Percentiles rank a stretch among this genome's conserved stretches.
Conservation (phyloP, 2,113 vertebrate species). For the Clupea harengus region DNA sequence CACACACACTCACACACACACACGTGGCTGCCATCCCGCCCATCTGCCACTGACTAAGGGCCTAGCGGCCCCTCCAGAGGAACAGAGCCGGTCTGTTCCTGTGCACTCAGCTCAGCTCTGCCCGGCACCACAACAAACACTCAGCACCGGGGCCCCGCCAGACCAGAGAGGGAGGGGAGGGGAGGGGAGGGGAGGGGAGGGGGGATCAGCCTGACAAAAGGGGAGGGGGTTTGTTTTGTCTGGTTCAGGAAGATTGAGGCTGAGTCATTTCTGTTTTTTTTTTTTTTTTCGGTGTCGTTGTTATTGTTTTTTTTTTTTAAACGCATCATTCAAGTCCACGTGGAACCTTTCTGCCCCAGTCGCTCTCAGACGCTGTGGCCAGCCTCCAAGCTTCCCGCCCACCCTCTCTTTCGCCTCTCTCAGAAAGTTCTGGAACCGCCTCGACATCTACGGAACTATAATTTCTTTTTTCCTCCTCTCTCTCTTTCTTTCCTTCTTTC, state of each 20-base stretch:
- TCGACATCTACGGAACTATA: background rate
- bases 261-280: background rate
- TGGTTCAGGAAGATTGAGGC: background rate
- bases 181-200: background rate
- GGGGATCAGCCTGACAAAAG: background rate
- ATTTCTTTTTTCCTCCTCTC: background rate
- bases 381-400: background rate
- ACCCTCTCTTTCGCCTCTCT: background rate
- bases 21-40: slow-evolving; percentile 8
- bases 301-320: background rate
- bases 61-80: background rate
- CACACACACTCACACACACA: background rate
- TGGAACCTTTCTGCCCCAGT: background rate
- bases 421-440: background rate
- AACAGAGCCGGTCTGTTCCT: slow-evolving; percentile 7
- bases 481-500: background rate
- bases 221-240: background rate
- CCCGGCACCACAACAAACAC: too few relatives aligned
- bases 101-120: background rate
- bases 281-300: background rate
- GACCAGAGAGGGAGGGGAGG: background rate
- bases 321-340: background rate
- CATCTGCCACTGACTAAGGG: background rate
- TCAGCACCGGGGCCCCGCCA: background rate
- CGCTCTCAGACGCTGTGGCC: background rate